phyloP scores from a whole-genome alignment of 2,888 invertebrate genomes.

The Agrotis segetum region DNA sequence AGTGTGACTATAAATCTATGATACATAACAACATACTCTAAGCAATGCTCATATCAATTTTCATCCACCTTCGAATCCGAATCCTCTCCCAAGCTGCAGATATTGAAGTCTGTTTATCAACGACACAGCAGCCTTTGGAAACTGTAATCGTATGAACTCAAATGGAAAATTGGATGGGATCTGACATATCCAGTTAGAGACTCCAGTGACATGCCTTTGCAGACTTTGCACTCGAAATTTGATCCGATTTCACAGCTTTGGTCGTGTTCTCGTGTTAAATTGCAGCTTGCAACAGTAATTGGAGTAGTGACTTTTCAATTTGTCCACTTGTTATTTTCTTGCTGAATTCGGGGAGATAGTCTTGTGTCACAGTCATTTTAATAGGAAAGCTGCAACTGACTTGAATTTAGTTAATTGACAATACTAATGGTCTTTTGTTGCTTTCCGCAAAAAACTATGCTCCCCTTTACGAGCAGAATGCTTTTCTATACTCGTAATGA shows the following conservation, averaged over 20 bases:
- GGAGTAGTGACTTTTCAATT: slow-evolving; percentile 44
- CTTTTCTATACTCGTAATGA: too few species aligned
- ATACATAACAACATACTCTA: neutral
- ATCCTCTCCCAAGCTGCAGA: slow-evolving; percentile 14
- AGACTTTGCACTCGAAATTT: slow-evolving; percentile 45
- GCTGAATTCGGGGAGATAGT: slow-evolving; percentile 26
- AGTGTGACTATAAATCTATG: neutral
- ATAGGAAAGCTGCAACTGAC: neutral
- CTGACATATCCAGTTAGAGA: slow-evolving; percentile 46
- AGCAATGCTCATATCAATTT: slow-evolving; percentile 1
- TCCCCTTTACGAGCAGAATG: too few species aligned
- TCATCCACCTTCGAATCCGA: slow-evolving; percentile 15
- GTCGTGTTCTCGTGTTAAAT: slow-evolving; percentile 44
- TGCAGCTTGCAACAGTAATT: slow-evolving; percentile 42
- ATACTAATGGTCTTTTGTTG: slow-evolving; percentile 1
- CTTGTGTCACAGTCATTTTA: slow-evolving; percentile 29
- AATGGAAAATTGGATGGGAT: slow-evolving; percentile 56
- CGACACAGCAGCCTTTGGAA: slow-evolving; percentile 44
- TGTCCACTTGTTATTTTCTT: slow-evolving; percentile 32
- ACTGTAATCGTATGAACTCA: slow-evolving; percentile 53
- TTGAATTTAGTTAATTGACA: neutral
- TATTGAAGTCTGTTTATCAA: slow-evolving; percentile 45
- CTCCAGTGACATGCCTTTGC: slow-evolving; percentile 50
- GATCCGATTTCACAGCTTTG: slow-evolving; percentile 49
- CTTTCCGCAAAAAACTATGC: too few species aligned